Conservation (phyloP, 2,888 invertebrate species). For the Trachelus troglodyta region DNA sequence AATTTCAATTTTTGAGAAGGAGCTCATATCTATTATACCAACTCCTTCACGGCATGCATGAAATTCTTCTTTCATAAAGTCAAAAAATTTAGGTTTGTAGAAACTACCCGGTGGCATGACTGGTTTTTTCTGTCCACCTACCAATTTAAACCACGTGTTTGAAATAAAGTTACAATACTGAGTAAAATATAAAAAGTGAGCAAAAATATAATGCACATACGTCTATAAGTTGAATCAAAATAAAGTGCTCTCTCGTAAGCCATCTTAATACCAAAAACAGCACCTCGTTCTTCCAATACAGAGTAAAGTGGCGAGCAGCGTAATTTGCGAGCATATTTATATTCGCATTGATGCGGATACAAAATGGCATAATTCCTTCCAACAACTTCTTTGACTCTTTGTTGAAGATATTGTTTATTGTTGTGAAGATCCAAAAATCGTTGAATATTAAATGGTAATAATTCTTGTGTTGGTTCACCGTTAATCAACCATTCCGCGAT, state of each 20-base stretch:
- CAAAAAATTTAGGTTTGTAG: conserved; percentile 77
- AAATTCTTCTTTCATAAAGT: conserved; percentile 77
- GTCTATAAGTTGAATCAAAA: conserved; percentile 71
- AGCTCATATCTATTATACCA: conserved; percentile 82
- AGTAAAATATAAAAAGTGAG: conserved; percentile 7
- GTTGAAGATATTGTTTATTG: conserved; percentile 72
- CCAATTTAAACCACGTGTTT: conserved; percentile 19
- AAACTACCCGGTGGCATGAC: conserved; percentile 73
- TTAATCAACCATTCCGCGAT: conserved; percentile 78
- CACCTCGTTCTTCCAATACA: conserved; percentile 73
- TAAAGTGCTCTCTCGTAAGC: conserved; percentile 79
- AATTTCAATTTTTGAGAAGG: conserved; percentile 81
- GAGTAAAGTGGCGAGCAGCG: conserved; percentile 78
- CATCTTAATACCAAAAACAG: conserved; percentile 78
- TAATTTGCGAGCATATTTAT: conserved; percentile 72
- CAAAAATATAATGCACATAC: conserved; percentile 48
- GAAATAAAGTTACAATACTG: conserved; percentile 8
- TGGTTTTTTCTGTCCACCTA: conserved; percentile 68
- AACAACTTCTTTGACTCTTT: conserved; percentile 75
- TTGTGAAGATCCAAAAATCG: conserved; percentile 76
- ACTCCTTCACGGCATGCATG: conserved; percentile 81
- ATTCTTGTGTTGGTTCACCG: conserved; percentile 73
- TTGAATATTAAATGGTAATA: conserved; percentile 75
- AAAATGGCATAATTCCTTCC: conserved; percentile 73
- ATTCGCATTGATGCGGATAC: conserved; percentile 73